Conservation (phyloP, 2,113 vertebrate genomes). For the Python bivittatus region DNA sequence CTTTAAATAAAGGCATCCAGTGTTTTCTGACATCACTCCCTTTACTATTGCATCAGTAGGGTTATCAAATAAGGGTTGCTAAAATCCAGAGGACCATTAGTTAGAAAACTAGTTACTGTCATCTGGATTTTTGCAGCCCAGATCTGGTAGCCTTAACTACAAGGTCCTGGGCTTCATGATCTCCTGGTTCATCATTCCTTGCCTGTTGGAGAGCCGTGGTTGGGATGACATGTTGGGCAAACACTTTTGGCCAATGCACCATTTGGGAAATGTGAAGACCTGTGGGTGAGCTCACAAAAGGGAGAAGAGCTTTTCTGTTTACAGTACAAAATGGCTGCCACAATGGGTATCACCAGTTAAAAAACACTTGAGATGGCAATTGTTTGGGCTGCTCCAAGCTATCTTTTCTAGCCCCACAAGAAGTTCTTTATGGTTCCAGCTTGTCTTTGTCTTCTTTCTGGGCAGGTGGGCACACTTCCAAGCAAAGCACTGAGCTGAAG, state of each 20-base stretch:
- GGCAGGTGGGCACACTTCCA: not conserved
- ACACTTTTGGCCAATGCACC: not conserved
- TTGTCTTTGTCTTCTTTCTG: not conserved
- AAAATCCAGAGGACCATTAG: not conserved
- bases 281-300: not conserved
- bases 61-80: not conserved
- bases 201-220: not conserved
- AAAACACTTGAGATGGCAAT: not conserved
- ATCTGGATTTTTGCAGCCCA: not conserved
- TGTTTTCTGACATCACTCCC: not conserved
- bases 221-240: not conserved
- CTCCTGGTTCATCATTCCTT: not conserved
- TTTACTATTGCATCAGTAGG: not conserved
- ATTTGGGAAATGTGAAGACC: not conserved
- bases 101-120: not conserved
- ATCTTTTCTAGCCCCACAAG: not conserved
- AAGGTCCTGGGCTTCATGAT: not conserved
- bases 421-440: not conserved
- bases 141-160: not conserved
- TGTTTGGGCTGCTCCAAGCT: not conserved
- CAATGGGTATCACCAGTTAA: not conserved
- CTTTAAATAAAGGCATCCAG: not conserved
- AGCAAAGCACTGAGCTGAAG: not conserved
- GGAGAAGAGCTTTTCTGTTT: not conserved
- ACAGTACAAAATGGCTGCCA: not conserved